Conservation (phyloP, 1,140 invertebrate species). For the Neodiprion virginianus region DNA sequence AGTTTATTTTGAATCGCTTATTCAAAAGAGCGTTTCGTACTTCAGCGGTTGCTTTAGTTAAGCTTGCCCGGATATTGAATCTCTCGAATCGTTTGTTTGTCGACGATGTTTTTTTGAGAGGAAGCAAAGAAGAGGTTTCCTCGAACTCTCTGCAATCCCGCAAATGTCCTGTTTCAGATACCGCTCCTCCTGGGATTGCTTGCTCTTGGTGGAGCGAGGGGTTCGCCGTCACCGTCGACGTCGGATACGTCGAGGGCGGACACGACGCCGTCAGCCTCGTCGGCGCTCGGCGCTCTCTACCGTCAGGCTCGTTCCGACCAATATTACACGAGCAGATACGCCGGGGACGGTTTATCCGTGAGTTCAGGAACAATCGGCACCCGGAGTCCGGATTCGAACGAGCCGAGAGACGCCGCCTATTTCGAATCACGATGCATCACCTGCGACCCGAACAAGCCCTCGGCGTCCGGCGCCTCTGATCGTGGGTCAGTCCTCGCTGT, state of each 20-base stretch:
- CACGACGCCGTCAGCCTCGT: conserved; percentile 31
- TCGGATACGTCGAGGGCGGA: conserved; percentile 38
- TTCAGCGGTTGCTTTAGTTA: too few relatives aligned
- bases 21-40: too few relatives aligned
- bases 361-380: conserved; percentile 40
- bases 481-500: conserved; percentile 37
- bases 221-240: conserved; percentile 16
- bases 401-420: conserved; percentile 50
- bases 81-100: too few relatives aligned
- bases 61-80: too few relatives aligned
- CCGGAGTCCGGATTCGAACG: conserved; percentile 39
- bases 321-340: conserved; percentile 44
- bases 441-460: conserved; percentile 47
- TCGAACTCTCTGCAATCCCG: background rate
- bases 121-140: background rate
- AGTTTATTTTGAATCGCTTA: background rate
- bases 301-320: conserved; percentile 50
- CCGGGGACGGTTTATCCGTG: conserved; percentile 39
- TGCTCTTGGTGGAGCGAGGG: conserved; percentile 23
- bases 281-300: conserved; percentile 44
- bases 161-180: conserved; percentile 12
- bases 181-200: conserved; percentile 27
- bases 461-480: conserved; percentile 31
- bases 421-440: conserved; percentile 54
- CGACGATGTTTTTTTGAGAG: background rate